Evolutionary conservation across 1,140 invertebrate genomes (phyloP), one percentile per base, ranked within the genome.

Genomic region (Grapholita molesta): DNA sequence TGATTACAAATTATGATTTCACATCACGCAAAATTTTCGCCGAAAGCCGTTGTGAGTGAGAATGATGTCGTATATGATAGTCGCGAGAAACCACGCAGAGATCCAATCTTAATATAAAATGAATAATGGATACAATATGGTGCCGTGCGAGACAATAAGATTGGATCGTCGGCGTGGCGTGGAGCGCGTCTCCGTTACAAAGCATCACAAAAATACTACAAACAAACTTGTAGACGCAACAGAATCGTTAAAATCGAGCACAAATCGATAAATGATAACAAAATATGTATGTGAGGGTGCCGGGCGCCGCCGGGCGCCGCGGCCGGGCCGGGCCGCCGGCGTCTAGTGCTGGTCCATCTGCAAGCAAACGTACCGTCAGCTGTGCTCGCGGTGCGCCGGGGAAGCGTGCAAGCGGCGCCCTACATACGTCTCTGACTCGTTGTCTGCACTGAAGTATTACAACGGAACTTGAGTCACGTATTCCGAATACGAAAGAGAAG

Each of bases 301-400:
- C 67, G 67, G 64, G 68, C 55, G 32, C 66, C 67, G 52, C 24
- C 66, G 66, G 21, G 23, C 67, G n/a, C 53, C 48, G 67, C 70
- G 33, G 24, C 42, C 55, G 67, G 67, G 55, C 69, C 75, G 67
- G 67, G 55, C 68, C 70, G 67, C 71, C 57, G 69, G 74, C 74
- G 72, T 76, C 82, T 90, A 89, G 76, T 89, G 85, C 72, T 89
- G 88, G 80, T 90, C 88, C 88, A 90, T 90, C 88, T 90, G 82
- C 55, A 64, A 85, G 32, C 48, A 21, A 35, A 42, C 42, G 24
- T 12, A 42, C 15, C 21, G 33, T 65, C n/a, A 32, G 55, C 24
- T 0, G n/a, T 25, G 23, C 4, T 53, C 23, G 18, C 12, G 1
- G 3, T 9, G 52, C 3, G 23, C n/a, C 18, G 15, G n/a, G n/a